Conservation (phyloP, 2,888 invertebrate species). For the Acronicta psi region DNA sequence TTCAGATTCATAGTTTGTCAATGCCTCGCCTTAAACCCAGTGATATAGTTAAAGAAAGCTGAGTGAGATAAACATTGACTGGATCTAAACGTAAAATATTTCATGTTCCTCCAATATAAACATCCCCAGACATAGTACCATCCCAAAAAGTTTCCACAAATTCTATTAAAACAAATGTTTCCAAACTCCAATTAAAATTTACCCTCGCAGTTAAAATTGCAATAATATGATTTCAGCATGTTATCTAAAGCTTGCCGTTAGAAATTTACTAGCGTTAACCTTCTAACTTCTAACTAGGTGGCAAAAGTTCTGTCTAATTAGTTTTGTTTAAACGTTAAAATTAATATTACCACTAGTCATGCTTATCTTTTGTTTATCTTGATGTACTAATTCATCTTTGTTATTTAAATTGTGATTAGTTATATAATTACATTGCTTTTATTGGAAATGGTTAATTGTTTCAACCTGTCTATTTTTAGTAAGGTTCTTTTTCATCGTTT, state of each 20-base stretch:
- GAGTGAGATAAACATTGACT: no score
- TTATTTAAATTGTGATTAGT: neutral
- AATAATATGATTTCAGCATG: conserved; percentile 17
- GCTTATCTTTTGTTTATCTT: conserved; percentile 7
- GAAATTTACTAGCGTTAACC: conserved; percentile 10
- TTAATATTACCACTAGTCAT: conserved; percentile 3
- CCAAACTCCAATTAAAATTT: conserved; percentile 19
- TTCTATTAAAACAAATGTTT: conserved; percentile 6
- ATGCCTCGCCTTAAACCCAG: no score
- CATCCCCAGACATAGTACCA: neutral
- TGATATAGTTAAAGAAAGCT: no score
- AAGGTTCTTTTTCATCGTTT: no score
- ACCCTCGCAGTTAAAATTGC: neutral
- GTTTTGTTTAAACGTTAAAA: conserved; percentile 16
- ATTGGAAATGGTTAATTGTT: no score
- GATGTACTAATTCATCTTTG: neutral
- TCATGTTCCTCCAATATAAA: no score
- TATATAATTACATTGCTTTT: neutral
- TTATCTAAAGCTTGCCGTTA: conserved; percentile 4
- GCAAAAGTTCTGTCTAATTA: conserved; percentile 24
- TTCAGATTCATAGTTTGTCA: no score
- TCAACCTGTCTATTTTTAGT: no score
- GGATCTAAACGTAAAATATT: no score
- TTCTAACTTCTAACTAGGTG: conserved; percentile 9
- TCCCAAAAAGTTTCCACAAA: neutral